These are phyloP conservation scores for Acanthiza pusilla DNA, from an alignment of 2,797 vertebrate genomes.

Conservation along the genomic window DNA sequence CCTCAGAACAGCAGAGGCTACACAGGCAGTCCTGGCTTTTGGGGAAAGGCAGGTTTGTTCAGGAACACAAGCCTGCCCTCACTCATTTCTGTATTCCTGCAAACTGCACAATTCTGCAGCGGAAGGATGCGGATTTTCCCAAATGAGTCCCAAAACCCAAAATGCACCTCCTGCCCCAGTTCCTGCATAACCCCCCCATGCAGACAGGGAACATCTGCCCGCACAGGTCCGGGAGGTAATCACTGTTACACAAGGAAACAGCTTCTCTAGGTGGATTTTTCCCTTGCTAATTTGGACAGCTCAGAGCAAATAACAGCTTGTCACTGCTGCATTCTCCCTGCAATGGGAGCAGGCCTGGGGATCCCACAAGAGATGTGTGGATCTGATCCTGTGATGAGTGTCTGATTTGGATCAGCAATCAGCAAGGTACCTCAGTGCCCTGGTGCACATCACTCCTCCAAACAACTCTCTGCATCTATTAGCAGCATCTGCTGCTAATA, in stretches of 20 bases:
- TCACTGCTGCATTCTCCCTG: not conserved
- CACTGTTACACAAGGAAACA: not conserved
- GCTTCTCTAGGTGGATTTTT: not conserved
- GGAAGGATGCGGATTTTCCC: not conserved
- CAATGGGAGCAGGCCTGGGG: not conserved
- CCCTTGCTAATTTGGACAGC: not conserved
- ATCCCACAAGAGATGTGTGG: not conserved
- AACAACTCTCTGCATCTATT: not conserved
- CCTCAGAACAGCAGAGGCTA: not conserved
- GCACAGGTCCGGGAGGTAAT: not conserved
- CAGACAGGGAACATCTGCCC: not conserved
- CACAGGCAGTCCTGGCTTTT: not conserved
- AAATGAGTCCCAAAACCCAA: not conserved
- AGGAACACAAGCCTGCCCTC: not conserved
- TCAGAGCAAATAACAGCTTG: not conserved
- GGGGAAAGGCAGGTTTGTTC: not conserved
- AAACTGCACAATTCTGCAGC: not conserved
- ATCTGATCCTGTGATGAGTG: not conserved
- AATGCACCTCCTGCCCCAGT: not conserved
- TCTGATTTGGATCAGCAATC: not conserved
- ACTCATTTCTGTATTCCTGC: not conserved
- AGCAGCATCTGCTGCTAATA: slow-evolving; percentile 52
- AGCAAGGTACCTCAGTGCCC: not conserved
- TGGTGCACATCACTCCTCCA: not conserved
- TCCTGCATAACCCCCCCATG: not conserved